A percentile compares a stretch with the other conserved stretches of the same genome.
Evolutionary conservation across 37 sponge, comb jelly and placozoan species (phyloP).

Genomic region (Hormiphora californensis): DNA sequence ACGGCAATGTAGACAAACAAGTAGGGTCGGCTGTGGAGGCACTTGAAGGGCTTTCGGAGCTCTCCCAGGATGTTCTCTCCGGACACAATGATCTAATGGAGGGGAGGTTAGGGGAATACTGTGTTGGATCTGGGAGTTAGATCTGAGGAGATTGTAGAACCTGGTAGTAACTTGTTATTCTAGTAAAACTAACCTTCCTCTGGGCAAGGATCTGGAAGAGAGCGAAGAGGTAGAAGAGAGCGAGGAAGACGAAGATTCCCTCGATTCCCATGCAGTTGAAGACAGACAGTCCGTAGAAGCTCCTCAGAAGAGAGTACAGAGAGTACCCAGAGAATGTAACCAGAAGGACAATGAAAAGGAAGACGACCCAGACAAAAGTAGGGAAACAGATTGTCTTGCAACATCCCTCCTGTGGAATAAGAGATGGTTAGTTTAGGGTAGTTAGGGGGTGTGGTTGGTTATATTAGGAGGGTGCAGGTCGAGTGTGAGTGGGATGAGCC

Average conservation of each 20-base stretch:
- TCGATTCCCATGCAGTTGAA: conserved; percentile 16
- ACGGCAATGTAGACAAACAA: conserved; percentile 16
- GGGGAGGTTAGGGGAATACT: too few relatives aligned
- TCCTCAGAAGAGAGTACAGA: not conserved
- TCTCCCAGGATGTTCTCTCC: conserved; percentile 42
- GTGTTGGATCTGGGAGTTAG: too few relatives aligned
- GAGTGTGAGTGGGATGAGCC: too few relatives aligned
- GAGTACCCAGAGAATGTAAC: conserved; percentile 26
- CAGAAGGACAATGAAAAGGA: conserved; percentile 6
- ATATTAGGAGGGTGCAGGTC: too few relatives aligned
- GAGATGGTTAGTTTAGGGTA: too few relatives aligned
- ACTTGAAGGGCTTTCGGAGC: conserved; percentile 27
- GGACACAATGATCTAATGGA: not conserved
- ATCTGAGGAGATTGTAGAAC: too few relatives aligned
- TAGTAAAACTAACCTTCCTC: conserved; percentile 31
- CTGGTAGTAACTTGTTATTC: too few relatives aligned
- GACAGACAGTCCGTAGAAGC: not conserved
- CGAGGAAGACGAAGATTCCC: conserved; percentile 25
- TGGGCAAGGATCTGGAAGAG: conserved; percentile 44
- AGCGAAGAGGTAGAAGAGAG: conserved; percentile 43
- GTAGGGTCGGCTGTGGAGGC: conserved; percentile 43
- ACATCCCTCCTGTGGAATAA: not conserved
- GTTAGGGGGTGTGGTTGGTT: too few relatives aligned
- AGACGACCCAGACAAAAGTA: conserved; percentile 27
- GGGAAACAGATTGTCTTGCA: conserved; percentile 35